These are phyloP conservation scores for Drosophila biarmipes DNA, from an alignment of 1,140 invertebrate genomes.

Conservation along the genomic window DNA sequence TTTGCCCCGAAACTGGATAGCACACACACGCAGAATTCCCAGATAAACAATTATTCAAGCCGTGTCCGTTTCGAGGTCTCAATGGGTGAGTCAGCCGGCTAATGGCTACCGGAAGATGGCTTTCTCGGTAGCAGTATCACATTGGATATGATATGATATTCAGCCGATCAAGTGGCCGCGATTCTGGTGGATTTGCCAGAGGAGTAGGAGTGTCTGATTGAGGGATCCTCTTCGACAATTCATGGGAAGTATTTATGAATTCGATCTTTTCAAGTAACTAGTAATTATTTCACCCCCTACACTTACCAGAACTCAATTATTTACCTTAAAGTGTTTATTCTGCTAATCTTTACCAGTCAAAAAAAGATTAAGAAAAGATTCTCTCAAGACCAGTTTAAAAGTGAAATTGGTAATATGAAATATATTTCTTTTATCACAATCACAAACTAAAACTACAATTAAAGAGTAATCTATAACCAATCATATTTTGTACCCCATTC, in stretches of 20 bases:
- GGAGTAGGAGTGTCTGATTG: background rate
- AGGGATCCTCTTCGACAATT: background rate
- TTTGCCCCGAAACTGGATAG: conserved; percentile 61
- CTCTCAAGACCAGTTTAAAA: too few species aligned
- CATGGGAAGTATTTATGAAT: background rate
- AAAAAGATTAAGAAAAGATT: too few species aligned
- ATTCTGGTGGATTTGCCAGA: conserved; percentile 5
- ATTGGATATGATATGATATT: conserved; percentile 24
- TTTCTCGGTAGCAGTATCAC: conserved; percentile 24
- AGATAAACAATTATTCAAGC: conserved; percentile 48
- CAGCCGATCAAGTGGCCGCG: conserved; percentile 1
- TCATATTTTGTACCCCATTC: too few species aligned
- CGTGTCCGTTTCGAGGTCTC: conserved; percentile 38
- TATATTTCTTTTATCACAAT: too few species aligned
- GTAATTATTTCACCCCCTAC: too few species aligned
- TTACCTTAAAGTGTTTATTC: too few species aligned
- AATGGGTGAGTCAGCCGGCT: conserved; percentile 39
- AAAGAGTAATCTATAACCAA: too few species aligned
- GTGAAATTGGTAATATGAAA: too few species aligned
- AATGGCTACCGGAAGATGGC: conserved; percentile 36
- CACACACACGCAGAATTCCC: conserved; percentile 45
- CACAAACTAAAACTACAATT: too few species aligned
- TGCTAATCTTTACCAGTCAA: too few species aligned
- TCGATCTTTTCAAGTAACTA: background rate
- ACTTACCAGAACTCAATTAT: too few species aligned